These are phyloP conservation scores for Brachyhypopomus gauderio DNA, from an alignment of 2,113 vertebrate species.

Conservation along the genomic window DNA sequence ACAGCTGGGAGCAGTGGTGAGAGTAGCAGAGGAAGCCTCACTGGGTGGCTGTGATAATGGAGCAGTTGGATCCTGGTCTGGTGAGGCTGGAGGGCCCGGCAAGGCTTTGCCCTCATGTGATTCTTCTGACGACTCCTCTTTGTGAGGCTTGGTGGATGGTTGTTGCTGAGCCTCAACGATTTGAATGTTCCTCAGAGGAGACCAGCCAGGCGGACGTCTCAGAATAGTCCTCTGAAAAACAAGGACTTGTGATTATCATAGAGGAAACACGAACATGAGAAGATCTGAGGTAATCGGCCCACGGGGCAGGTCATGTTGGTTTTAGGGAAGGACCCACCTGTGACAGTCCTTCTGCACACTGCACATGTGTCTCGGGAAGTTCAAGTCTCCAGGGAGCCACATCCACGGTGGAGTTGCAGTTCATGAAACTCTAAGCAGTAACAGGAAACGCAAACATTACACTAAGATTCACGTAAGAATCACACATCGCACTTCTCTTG, in stretches of 20 bases:
- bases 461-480: neutral
- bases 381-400: constrained; percentile 73
- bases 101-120: constrained; percentile 60
- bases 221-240: neutral
- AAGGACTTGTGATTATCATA: neutral
- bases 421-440: constrained; percentile 69
- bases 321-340: neutral
- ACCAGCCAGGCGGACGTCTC: constrained; percentile 74
- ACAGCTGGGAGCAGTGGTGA: constrained; percentile 69
- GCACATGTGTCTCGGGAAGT: constrained; percentile 58
- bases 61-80: constrained; percentile 28
- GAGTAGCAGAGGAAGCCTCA: neutral
- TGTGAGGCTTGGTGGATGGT: accelerated
- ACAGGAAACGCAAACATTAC: neutral
- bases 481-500: too few species aligned
- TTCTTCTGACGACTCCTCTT: constrained; percentile 71
- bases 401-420: constrained; percentile 77
- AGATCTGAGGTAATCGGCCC: accelerated
- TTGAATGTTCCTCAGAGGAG: constrained; percentile 65
- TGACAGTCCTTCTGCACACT: constrained; percentile 66
- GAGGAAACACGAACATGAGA: neutral
- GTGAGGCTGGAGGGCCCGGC: constrained; percentile 10
- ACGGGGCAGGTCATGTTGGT: too few species aligned
- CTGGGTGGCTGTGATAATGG: neutral
- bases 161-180: neutral